Conservation (phyloP, 2,888 invertebrate genomes). For the Rotaria magnacalcarata region DNA sequence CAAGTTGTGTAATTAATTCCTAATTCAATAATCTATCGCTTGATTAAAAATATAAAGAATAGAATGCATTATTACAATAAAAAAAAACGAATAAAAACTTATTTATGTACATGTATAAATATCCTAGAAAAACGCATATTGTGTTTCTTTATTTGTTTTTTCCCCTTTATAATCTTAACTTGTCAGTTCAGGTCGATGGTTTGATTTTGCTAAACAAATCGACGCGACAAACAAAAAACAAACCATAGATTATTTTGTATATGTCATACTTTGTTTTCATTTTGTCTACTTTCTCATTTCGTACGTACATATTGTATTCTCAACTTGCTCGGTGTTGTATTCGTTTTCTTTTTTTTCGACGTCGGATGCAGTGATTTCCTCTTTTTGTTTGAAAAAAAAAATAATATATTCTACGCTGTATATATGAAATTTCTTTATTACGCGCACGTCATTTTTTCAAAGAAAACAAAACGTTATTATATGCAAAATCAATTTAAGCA, state of each 20-base stretch:
- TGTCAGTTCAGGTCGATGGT: neutral
- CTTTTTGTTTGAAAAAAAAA: neutral
- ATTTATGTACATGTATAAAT: neutral
- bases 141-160: neutral
- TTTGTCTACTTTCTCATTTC: neutral
- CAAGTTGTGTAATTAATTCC: slow-evolving; percentile 30
- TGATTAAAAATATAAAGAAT: slow-evolving; percentile 1
- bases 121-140: neutral
- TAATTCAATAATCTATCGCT: slow-evolving; percentile 10
- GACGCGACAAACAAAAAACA: neutral
- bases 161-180: neutral
- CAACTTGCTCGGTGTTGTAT: slow-evolving; percentile 27
- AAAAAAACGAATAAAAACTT: neutral
- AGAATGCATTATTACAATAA: slow-evolving; percentile 22
- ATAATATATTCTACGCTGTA: neutral
- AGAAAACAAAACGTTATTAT: neutral
- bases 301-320: slow-evolving; percentile 29
- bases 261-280: neutral
- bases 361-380: slow-evolving; percentile 34
- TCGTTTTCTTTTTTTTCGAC: slow-evolving; percentile 21
- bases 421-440: neutral
- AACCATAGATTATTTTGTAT: neutral
- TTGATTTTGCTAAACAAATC: slow-evolving; percentile 14
- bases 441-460: neutral
- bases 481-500: neutral